Percentiles rank a stretch among this genome's conserved stretches.
Evolutionary conservation across 35 echinoderm and acorn worm species (phyloP).

Genomic region (Nesometra sesokonis): DNA sequence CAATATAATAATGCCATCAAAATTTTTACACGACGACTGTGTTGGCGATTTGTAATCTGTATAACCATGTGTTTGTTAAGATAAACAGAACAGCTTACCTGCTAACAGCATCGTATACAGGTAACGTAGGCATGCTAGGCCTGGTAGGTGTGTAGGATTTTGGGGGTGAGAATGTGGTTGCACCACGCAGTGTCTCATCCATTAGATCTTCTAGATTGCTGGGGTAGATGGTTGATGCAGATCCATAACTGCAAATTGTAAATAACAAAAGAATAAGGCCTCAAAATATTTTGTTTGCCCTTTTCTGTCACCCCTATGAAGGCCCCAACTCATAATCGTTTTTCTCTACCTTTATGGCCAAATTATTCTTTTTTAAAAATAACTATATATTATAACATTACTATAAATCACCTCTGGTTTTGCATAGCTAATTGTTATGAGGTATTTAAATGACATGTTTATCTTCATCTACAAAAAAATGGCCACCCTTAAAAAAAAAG

Average conservation of each 20-base stretch:
- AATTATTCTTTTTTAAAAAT: no score
- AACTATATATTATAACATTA: no score
- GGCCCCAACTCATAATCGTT: no score
- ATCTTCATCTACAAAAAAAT: no score
- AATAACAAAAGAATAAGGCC: not conserved
- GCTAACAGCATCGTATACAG: not conserved
- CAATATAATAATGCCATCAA: not conserved
- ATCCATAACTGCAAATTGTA: not conserved
- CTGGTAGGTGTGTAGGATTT: not conserved
- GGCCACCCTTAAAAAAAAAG: no score
- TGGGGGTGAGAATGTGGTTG: not conserved
- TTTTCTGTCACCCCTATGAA: no score
- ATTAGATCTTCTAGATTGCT: not conserved
- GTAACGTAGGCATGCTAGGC: not conserved
- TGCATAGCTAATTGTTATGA: no score
- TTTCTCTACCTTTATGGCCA: no score
- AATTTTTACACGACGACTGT: not conserved
- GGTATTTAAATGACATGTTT: no score
- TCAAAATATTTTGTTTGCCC: no score
- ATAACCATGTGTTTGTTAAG: not conserved
- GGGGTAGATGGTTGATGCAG: not conserved
- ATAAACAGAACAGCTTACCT: not conserved
- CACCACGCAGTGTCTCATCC: not conserved
- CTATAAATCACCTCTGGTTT: no score
- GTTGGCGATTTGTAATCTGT: not conserved